Evolutionary conservation across 2,888 invertebrate species (phyloP).

Genomic region (Drosophila melanosoma): DNA sequence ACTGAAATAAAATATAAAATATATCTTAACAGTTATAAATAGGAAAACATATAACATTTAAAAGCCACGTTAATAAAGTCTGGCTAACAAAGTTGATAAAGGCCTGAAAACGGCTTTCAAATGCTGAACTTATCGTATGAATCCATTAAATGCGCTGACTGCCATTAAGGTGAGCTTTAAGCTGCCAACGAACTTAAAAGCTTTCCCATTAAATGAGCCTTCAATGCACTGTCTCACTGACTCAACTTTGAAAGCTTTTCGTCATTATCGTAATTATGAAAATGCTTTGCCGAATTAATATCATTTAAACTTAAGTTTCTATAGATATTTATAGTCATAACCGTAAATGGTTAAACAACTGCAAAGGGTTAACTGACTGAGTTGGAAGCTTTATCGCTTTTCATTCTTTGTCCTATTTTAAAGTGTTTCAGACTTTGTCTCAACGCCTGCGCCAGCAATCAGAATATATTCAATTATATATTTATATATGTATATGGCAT

Average conservation of each 20-base stretch:
- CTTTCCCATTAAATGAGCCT: background rate
- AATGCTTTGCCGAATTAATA: background rate
- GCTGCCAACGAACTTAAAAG: background rate
- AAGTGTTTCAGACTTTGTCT: slow-evolving; percentile 60
- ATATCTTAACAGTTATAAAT: background rate
- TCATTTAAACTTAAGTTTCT: background rate
- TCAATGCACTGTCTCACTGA: background rate
- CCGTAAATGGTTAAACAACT: slow-evolving; percentile 7
- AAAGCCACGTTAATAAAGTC: background rate
- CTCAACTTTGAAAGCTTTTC: background rate
- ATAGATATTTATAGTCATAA: background rate
- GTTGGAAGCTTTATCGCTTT: slow-evolving; percentile 19
- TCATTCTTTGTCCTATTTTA: slow-evolving; percentile 10
- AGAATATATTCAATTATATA: slow-evolving; percentile 17
- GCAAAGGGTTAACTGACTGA: slow-evolving; percentile 5
- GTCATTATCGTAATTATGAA: background rate
- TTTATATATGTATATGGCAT: slow-evolving; percentile 2
- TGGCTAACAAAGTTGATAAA: background rate
- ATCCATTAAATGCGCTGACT: background rate
- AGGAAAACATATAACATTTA: background rate
- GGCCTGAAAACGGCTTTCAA: background rate
- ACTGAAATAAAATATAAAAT: background rate
- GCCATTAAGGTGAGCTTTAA: background rate
- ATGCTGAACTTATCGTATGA: background rate
- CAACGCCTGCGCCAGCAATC: slow-evolving; percentile 35